Base-by-base conservation (phyloP, 2,113 vertebrate species). In the Siniperca knerii region DNA sequence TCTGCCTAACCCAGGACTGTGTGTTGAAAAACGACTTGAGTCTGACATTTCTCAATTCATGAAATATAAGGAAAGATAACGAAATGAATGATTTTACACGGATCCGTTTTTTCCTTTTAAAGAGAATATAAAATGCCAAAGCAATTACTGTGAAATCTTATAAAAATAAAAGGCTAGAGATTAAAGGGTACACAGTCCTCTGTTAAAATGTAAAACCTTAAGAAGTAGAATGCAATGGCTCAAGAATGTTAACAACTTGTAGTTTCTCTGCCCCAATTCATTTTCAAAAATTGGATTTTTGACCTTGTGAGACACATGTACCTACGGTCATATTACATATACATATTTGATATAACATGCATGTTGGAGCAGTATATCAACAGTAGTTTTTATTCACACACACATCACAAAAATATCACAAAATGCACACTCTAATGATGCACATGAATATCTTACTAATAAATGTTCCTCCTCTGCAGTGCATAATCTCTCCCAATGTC, bases 91-190 rank as follows among this genome's bases (percentile, higher is more conserved):
- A 46, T n/a, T 29, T 42, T 52, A 62, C 25, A 52, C 18, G 4
- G 35, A 40, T n/a, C 8, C 4, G 25, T 50, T 77, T 68, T 62
- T 23, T 21, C 1, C 23, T 69, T 78, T 35, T 25, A 40, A 65
- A 46, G 35, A 25, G 4, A 29, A 60, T 16, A 44, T 68, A 37
- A 48, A 42, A 55, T 76, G 65, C 18, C 64, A 60, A 72, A 74
- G 81, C 71, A 82, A 73, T 85, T 72, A 73, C 11, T 61, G 23
- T 75, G 29, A 80, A 79, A 80, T 68, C 29, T 46, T 35, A 21
- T 73, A 33, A 69, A 79, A 29, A 46, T 23, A n/a, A 76, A 58
- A 61, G 20, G 7, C 61, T 1, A 0, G 6, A 3, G n/a, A 62
- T 12, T 79, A 1, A 62, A 72, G 65, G 48, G 1, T 12, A 42